Evolutionary conservation across 2,888 invertebrate genomes (phyloP), one percentile per base, ranked within the genome.

Genomic region (Camptogramma bilineatum): DNA sequence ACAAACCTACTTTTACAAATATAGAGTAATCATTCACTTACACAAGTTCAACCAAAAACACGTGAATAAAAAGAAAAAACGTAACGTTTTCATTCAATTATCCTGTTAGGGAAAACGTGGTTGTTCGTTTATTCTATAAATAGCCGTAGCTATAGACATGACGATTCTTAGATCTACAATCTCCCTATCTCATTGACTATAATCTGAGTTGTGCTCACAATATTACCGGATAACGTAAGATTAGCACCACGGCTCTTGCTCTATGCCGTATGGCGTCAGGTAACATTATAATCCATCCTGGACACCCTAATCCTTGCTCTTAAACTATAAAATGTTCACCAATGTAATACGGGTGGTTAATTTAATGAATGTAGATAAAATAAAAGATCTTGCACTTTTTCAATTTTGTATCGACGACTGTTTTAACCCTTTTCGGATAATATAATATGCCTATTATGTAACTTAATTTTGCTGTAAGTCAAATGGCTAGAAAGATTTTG

Each of bases 171-270:
- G 57, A 47, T 60, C 63, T 63, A 62, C 42, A 56, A 44, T 48
- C 16, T 34, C 39, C 52, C 50, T 61, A 54, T 54, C 62, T 52
- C 66, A 63, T 58, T 64, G 64, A 63, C 56, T 60, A 56, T 69
- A 69, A 70, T 56, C 42, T 54, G 52, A 59, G 17, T 47, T 44
- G 42, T 51, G 52, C 56, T 51, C 53, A 67, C 64, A 57, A 76
- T 73, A 68, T 72, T 72, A 75, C 75, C 71, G 72, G 76, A 73
- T 75, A 74, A 71, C 64, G 52, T 34, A 5, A 60, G 73, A 80
- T 77, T 73, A 77, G 68, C 64, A 58, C 64, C 55, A 48, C 55
- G 53, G 62, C 61, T 66, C 54, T 64, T 52, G 61, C 66, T 67
- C 46, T 57, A 65, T 31, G 48, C 34, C 56, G 17, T 42, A 58